phyloP scores from a whole-genome alignment of 2,888 invertebrate genomes.

The Hydrotaea diabolus region DNA sequence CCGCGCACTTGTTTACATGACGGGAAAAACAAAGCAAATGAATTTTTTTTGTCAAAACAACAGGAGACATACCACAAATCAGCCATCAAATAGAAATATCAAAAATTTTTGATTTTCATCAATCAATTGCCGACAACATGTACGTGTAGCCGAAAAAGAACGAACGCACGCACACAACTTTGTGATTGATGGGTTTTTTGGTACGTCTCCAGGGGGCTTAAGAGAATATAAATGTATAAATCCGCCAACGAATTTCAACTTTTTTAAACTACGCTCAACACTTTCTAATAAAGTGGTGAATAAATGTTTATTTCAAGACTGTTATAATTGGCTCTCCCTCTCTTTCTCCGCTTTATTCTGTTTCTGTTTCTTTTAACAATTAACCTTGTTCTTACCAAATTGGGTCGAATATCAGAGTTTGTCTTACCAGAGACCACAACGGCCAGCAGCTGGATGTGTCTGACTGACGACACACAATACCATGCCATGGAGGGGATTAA shows the following conservation, averaged over 20 bases:
- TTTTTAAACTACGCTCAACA: background rate
- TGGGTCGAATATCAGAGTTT: conserved; percentile 68
- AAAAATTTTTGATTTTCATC: too few species aligned
- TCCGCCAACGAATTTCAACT: background rate
- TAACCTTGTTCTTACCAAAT: conserved; percentile 55
- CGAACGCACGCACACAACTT: too few species aligned
- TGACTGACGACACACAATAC: conserved; percentile 31
- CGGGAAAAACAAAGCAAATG: too few species aligned
- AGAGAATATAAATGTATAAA: background rate
- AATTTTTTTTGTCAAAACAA: too few species aligned
- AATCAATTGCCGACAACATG: too few species aligned
- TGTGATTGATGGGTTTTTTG: too few species aligned
- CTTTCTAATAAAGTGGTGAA: background rate
- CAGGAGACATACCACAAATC: too few species aligned
- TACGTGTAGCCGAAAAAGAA: too few species aligned
- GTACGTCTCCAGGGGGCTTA: too few species aligned
- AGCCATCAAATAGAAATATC: too few species aligned
- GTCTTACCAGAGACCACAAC: conserved; percentile 46
- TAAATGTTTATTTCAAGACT: background rate
- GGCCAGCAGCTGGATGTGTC: conserved; percentile 1
- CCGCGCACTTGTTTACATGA: too few species aligned
- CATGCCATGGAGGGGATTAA: conserved; percentile 42
- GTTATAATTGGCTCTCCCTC: background rate
- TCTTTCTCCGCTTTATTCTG: background rate
- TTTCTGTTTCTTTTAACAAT: conserved; percentile 8